Percentiles rank a stretch among this genome's conserved stretches.
These are phyloP conservation scores for Calliphora vomitoria DNA, from an alignment of 2,888 invertebrate genomes.

Conservation along the genomic window DNA sequence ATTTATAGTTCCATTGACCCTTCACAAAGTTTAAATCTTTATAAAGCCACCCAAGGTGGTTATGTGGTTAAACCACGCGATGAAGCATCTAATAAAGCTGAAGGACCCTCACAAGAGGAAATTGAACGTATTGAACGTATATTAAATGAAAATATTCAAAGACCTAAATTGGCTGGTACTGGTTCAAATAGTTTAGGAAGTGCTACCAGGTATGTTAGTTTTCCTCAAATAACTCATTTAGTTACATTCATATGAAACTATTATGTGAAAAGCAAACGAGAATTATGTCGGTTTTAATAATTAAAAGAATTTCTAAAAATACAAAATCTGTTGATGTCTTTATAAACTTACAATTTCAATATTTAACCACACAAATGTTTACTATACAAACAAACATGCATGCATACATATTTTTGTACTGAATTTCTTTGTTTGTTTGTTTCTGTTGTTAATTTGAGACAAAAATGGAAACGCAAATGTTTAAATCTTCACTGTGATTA, in stretches of 20 bases:
- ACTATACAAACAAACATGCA: too few species aligned
- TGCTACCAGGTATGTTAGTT: conserved; percentile 82
- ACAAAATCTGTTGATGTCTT: too few species aligned
- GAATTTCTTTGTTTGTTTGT: too few species aligned
- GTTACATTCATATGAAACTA: conserved; percentile 1
- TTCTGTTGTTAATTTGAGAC: too few species aligned
- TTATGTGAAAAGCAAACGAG: background rate
- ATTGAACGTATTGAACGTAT: conserved; percentile 87
- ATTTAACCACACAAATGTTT: too few species aligned
- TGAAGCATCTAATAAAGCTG: conserved; percentile 88
- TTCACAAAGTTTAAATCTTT: conserved; percentile 84
- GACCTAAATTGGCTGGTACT: conserved; percentile 83
- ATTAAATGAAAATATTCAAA: conserved; percentile 84
- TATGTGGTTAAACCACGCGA: conserved; percentile 88
- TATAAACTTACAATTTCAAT: too few species aligned
- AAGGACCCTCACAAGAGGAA: conserved; percentile 87
- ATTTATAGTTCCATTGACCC: conserved; percentile 84
- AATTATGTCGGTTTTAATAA: background rate
- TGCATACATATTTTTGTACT: too few species aligned
- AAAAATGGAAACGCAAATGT: too few species aligned
- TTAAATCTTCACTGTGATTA: too few species aligned
- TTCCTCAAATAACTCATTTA: conserved; percentile 25
- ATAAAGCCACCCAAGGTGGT: conserved; percentile 86
- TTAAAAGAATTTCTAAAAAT: too few species aligned
- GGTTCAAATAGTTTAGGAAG: conserved; percentile 85